Evolutionary conservation across 2,797 vertebrate genomes (phyloP), one percentile per base, ranked within the genome.

Genomic region (Pipistrellus nathusii): DNA sequence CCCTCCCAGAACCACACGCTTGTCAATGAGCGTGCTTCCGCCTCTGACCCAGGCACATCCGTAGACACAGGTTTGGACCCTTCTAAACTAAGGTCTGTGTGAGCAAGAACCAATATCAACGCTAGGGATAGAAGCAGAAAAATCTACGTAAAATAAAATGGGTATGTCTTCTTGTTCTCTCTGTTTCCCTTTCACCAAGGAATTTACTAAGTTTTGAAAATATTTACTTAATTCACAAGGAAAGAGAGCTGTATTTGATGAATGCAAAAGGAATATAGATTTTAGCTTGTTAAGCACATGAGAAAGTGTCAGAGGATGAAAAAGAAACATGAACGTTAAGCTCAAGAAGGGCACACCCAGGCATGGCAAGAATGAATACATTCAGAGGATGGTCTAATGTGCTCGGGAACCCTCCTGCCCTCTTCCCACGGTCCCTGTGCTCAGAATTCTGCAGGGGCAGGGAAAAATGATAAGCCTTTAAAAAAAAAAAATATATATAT

Each of bases 141-240:
- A 35, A 21, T 71, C 44, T 32, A 80, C 84, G 48, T 2, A 51
- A 3, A 66, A 38, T 35, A 27, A 95, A 69, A 69, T 41, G 18
- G 8, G 12, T 51, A 44, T 5, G 13, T 46, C 9, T 68, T 71
- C 30, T 82, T 88, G 25, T 30, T 73, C 23, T 83, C 30, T 11
- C 6, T 30, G 12, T 68, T 85, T 94, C 57, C 46, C 35, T 23
- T 92, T 88, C 78, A 35, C 9, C 44, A 83, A 85, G 35, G 5
- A 94, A 78, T 35, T 51, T 21, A 11, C 55, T 69, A 9, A n/a
- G 15, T 66, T 93, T 93, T 87, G 30, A 91, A 93, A 51, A 83
- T 10, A 73, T 25, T 88, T 75, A n/a, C 20, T 81, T 84, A 73
- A 72, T 85, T 92, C 27, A 32, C 20, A 8, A 81, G 53, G 41